phyloP scores from a whole-genome alignment of 2,113 vertebrate genomes.

The Nicator chloris region DNA sequence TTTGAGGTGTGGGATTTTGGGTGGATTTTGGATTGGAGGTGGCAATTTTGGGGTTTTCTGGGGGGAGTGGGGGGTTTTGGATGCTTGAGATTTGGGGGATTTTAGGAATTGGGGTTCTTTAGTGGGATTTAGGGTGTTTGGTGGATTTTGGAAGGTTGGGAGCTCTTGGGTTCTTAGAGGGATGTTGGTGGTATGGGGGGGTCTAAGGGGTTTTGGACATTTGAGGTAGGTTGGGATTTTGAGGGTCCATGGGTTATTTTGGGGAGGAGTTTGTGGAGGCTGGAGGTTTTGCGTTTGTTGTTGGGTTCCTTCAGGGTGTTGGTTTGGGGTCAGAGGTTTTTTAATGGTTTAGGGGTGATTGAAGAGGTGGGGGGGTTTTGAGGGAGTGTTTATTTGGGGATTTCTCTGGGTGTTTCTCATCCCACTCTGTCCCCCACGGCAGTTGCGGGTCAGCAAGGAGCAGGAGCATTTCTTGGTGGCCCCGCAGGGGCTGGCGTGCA shows the following conservation, averaged over 20 bases:
- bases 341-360: background rate
- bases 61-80: background rate
- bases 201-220: background rate
- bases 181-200: background rate
- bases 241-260: background rate
- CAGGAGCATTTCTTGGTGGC: slow-evolving; percentile 95
- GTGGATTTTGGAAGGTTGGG: background rate
- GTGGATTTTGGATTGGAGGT: background rate
- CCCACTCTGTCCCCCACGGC: background rate
- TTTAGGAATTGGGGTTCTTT: background rate
- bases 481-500: slow-evolving; percentile 86
- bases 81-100: background rate
- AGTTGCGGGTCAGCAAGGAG: slow-evolving; percentile 95
- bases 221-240: background rate
- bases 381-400: background rate
- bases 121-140: background rate
- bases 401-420: background rate
- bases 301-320: background rate
- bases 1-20: background rate
- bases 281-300: background rate
- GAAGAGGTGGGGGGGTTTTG: background rate
- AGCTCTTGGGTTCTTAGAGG: background rate
- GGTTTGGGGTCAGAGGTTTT: background rate
- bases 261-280: background rate
- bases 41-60: background rate